Percentiles rank a stretch among this genome's conserved stretches.
Conservation (phyloP, 2,797 vertebrate genomes). For the Enteromius paludinosus region DNA sequence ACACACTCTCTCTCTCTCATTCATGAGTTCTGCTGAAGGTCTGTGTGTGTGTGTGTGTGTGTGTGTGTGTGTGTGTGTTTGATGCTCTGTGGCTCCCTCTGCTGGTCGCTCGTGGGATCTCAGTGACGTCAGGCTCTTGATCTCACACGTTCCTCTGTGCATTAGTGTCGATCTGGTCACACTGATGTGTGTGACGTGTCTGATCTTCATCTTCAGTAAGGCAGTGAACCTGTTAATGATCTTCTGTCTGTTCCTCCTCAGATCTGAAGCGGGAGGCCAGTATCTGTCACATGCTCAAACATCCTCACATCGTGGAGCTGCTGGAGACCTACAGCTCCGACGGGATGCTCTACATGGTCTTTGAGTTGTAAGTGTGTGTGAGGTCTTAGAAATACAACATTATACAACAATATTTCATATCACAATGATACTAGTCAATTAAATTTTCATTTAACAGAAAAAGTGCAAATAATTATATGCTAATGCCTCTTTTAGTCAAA, state of each 20-base stretch:
- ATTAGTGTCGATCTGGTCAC: background rate
- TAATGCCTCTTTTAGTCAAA: background rate
- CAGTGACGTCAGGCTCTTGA: background rate
- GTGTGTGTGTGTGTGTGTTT: background rate
- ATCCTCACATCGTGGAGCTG: slow-evolving; percentile 98
- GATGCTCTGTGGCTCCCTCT: background rate
- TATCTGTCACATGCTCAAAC: slow-evolving; percentile 99
- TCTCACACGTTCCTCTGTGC: background rate
- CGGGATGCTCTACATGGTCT: slow-evolving; percentile 99
- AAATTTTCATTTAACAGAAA: too few species aligned
- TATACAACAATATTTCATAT: background rate
- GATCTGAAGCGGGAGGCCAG: slow-evolving; percentile 99
- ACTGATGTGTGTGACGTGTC: background rate
- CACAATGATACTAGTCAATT: background rate
- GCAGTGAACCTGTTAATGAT: background rate
- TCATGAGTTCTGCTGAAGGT: background rate
- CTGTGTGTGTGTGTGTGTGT: background rate
- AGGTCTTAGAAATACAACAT: background rate
- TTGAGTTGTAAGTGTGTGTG: slow-evolving; percentile 92
- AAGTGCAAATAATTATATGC: background rate
- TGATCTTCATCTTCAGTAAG: background rate
- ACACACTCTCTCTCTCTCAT: background rate
- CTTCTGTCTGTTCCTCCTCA: slow-evolving; percentile 59
- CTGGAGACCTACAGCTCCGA: slow-evolving; percentile 99
- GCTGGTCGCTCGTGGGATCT: background rate